Conservation (phyloP, 2,888 invertebrate species). For the Adelognathus sp. region DNA sequence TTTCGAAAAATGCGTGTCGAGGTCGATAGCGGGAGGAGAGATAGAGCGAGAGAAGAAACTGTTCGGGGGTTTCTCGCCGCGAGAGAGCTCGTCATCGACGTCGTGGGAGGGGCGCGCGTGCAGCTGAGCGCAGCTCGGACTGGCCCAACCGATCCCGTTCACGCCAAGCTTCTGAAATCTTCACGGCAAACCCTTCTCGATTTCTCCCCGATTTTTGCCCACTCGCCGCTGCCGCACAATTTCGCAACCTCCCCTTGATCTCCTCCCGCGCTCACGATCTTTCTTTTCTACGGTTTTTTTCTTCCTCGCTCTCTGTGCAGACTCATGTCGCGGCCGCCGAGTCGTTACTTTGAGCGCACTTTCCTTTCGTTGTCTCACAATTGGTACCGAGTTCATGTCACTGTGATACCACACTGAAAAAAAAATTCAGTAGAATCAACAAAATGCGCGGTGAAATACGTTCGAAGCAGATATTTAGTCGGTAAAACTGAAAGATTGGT, state of each 20-base stretch:
- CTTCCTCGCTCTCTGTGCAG: neutral
- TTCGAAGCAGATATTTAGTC: too few species aligned
- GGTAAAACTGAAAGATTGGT: too few species aligned
- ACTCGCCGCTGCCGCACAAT: constrained; percentile 55
- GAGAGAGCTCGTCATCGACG: constrained; percentile 47
- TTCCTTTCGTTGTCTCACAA: constrained; percentile 25
- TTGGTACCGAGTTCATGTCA: too few species aligned
- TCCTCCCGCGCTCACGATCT: constrained; percentile 12
- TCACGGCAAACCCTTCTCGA: constrained; percentile 24
- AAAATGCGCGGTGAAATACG: too few species aligned
- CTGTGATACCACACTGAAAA: too few species aligned
- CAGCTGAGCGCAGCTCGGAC: constrained; percentile 19
- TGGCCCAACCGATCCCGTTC: constrained; percentile 1
- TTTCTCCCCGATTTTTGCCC: constrained; percentile 64
- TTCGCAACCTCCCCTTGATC: constrained; percentile 64
- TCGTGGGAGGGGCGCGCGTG: constrained; percentile 68
- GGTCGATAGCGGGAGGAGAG: constrained; percentile 68
- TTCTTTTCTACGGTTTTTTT: neutral
- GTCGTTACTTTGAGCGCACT: constrained; percentile 26
- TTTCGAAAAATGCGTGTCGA: constrained; percentile 75
- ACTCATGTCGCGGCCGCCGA: neutral
- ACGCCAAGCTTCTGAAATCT: constrained; percentile 20
- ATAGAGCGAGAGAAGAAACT: constrained; percentile 59
- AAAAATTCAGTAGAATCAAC: too few species aligned
- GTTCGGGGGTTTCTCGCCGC: constrained; percentile 46